phyloP scores from a whole-genome alignment of 2,888 invertebrate genomes.

The Tachina fera region DNA sequence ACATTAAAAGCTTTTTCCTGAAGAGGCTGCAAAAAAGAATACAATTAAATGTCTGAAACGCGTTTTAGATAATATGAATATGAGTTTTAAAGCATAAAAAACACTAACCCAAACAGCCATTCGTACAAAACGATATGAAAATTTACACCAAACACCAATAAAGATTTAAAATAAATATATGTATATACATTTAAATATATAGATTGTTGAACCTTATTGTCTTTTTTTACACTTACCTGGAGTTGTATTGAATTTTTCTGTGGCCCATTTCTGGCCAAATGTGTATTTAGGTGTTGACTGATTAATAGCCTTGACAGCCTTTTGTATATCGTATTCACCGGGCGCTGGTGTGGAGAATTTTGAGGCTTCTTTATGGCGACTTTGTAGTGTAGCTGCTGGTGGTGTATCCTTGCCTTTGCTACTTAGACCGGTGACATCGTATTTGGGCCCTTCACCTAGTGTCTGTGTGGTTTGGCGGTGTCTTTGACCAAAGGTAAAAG shows the following conservation, averaged over 20 bases:
- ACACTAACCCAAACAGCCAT: slow-evolving; percentile 69
- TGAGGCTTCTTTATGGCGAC: slow-evolving; percentile 84
- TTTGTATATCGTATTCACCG: slow-evolving; percentile 93
- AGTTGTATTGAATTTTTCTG: slow-evolving; percentile 86
- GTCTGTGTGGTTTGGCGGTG: slow-evolving; percentile 84
- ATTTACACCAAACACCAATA: slow-evolving; percentile 60
- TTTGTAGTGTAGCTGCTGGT: slow-evolving; percentile 91
- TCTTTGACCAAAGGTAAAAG: slow-evolving; percentile 91
- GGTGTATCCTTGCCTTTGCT: slow-evolving; percentile 91
- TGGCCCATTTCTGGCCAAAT: slow-evolving; percentile 88
- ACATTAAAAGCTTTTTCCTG: slow-evolving; percentile 34
- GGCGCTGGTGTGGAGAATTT: slow-evolving; percentile 90
- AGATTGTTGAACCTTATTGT: not conserved
- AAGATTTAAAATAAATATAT: not conserved
- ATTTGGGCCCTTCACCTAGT: slow-evolving; percentile 93
- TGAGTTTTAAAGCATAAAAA: slow-evolving; percentile 41
- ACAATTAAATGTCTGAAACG: slow-evolving; percentile 2
- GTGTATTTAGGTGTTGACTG: slow-evolving; percentile 87
- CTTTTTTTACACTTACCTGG: slow-evolving; percentile 85
- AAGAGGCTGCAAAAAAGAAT: slow-evolving; percentile 49
- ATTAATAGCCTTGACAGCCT: slow-evolving; percentile 84
- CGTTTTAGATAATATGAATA: not conserved
- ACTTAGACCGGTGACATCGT: slow-evolving; percentile 93
- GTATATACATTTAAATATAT: slow-evolving; percentile 3
- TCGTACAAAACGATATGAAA: slow-evolving; percentile 47